These are phyloP conservation scores for Lingula anatina DNA, from an alignment of 2,888 invertebrate species.

Conservation along the genomic window DNA sequence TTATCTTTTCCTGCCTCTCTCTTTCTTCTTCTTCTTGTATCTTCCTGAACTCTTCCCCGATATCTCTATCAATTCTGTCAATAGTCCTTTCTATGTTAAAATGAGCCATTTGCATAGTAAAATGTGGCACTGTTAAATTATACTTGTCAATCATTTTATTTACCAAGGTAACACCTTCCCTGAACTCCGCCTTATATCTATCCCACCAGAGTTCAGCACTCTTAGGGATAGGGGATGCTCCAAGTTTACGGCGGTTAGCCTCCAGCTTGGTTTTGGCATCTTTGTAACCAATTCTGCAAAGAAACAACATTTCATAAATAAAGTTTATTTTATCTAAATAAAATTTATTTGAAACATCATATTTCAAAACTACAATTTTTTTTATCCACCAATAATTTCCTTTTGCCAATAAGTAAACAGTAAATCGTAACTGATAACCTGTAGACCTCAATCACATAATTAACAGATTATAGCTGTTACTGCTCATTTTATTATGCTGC, in stretches of 20 bases:
- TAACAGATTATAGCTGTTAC: no score
- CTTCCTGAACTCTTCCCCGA: not conserved
- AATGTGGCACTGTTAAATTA: slow-evolving; percentile 72
- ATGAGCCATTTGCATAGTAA: slow-evolving; percentile 75
- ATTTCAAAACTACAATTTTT: no score
- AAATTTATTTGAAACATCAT: not conserved
- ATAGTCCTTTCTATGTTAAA: slow-evolving; percentile 63
- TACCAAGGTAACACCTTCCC: slow-evolving; percentile 59
- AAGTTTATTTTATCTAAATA: not conserved
- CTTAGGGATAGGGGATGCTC: slow-evolving; percentile 62
- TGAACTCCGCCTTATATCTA: slow-evolving; percentile 56
- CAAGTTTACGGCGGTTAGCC: slow-evolving; percentile 56
- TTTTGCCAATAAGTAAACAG: no score
- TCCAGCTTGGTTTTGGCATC: slow-evolving; percentile 60
- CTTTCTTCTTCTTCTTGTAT: not conserved
- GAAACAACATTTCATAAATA: not conserved
- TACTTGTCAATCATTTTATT: slow-evolving; percentile 76
- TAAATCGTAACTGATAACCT: no score
- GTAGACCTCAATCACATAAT: no score
- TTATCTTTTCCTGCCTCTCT: not conserved
- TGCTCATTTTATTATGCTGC: no score
- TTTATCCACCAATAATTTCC: no score
- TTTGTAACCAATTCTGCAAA: slow-evolving; percentile 22
- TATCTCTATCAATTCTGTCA: slow-evolving; percentile 52
- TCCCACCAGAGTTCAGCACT: slow-evolving; percentile 60